phyloP scores from a whole-genome alignment of 2,888 invertebrate genomes.

The Iselma pallidipennis region DNA sequence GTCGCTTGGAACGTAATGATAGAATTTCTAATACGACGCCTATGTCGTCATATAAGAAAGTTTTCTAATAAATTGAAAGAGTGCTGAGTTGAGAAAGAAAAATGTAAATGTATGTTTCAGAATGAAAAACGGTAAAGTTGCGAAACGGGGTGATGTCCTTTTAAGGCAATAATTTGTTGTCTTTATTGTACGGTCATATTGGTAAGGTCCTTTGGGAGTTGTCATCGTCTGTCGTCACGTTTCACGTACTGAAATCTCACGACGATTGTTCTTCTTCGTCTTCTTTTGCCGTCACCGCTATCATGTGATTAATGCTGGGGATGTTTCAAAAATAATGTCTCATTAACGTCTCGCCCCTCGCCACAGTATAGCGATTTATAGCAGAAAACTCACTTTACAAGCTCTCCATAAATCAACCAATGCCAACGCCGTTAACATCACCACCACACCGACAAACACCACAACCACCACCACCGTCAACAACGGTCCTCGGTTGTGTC shows the following conservation, averaged over 20 bases:
- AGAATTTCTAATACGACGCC: slow-evolving; percentile 14
- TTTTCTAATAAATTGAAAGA: slow-evolving; percentile 27
- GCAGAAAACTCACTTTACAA: slow-evolving; percentile 45
- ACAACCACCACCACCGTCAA: not conserved
- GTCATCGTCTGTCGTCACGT: slow-evolving; percentile 29
- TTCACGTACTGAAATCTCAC: slow-evolving; percentile 29
- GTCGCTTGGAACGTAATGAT: slow-evolving; percentile 14
- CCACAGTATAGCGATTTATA: slow-evolving; percentile 48
- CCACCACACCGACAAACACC: too few relatives aligned
- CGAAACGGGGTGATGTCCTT: slow-evolving; percentile 30
- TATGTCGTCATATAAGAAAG: slow-evolving; percentile 10
- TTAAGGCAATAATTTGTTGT: not conserved
- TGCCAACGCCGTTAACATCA: slow-evolving; percentile 21
- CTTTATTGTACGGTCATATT: not conserved
- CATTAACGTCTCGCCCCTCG: slow-evolving; percentile 49
- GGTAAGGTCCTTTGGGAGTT: not conserved
- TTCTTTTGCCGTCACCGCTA: slow-evolving; percentile 17
- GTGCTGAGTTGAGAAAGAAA: slow-evolving; percentile 17
- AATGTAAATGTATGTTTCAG: slow-evolving; percentile 23
- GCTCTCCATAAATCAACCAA: slow-evolving; percentile 47
- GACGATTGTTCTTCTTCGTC: slow-evolving; percentile 22
- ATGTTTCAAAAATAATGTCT: slow-evolving; percentile 53
- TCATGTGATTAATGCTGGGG: slow-evolving; percentile 48
- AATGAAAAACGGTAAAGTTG: slow-evolving; percentile 23
- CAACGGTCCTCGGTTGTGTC: not conserved